A percentile compares a stretch with the other conserved stretches of the same genome.
Evolutionary conservation across 37 sponge, comb jelly and placozoan species (phyloP).

Genomic region (Bolinopsis microptera): DNA sequence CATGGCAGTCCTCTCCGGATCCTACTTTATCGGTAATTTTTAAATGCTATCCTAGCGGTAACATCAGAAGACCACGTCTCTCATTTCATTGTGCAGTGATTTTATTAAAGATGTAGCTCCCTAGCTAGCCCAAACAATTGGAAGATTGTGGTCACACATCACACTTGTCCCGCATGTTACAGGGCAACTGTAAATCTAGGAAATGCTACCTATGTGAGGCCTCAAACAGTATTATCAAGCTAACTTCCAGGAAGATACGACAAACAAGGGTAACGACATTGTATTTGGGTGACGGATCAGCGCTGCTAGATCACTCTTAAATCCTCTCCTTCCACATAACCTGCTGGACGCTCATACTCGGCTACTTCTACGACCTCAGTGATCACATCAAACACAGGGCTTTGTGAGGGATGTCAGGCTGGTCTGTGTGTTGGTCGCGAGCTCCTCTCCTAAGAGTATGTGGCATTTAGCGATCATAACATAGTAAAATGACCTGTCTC

Average conservation of each 20-base stretch:
- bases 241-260: neutral
- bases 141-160: too few species aligned
- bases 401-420: neutral
- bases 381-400: neutral
- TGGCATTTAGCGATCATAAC: neutral
- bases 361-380: constrained; percentile 12
- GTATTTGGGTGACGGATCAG: neutral
- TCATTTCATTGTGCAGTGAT: too few species aligned
- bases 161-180: too few species aligned
- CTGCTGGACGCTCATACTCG: neutral
- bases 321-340: neutral
- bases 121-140: too few species aligned
- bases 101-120: too few species aligned
- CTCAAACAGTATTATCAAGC: too few species aligned
- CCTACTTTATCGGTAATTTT: too few species aligned
- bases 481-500: too few species aligned
- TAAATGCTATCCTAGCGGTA: too few species aligned
- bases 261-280: neutral
- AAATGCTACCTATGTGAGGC: too few species aligned
- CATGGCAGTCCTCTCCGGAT: neutral
- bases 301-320: neutral
- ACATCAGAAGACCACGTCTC: too few species aligned
- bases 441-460: neutral
- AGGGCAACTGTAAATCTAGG: too few species aligned
- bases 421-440: neutral